phyloP scores from a whole-genome alignment of 1,140 invertebrate genomes.

The Helicoverpa armigera region DNA sequence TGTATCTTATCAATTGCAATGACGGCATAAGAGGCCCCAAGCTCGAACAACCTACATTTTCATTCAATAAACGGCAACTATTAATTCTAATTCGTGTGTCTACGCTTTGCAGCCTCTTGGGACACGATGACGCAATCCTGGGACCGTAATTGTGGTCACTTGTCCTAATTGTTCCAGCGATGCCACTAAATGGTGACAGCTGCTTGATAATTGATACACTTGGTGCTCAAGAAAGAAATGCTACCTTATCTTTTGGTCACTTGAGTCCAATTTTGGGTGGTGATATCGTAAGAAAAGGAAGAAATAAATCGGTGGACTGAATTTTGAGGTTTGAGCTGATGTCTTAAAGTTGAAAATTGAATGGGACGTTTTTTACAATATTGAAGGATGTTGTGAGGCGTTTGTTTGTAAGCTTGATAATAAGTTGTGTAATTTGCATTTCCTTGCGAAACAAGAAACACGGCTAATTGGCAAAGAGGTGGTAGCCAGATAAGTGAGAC shows the following conservation, averaged over 20 bases:
- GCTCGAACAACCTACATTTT: constrained; percentile 62
- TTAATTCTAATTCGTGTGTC: constrained; percentile 72
- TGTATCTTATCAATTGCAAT: constrained; percentile 6
- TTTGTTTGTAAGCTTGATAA: constrained; percentile 51
- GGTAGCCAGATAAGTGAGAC: neutral
- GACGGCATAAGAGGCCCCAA: constrained; percentile 41
- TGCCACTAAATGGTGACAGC: constrained; percentile 60
- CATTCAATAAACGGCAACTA: constrained; percentile 64
- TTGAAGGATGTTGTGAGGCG: constrained; percentile 49
- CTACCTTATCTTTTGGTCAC: constrained; percentile 30
- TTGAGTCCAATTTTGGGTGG: neutral
- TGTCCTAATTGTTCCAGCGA: constrained; percentile 70
- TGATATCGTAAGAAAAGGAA: neutral
- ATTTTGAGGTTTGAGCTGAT: constrained; percentile 8
- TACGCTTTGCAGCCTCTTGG: constrained; percentile 56
- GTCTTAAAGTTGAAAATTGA: constrained; percentile 32
- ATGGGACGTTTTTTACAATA: constrained; percentile 12
- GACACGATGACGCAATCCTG: constrained; percentile 69
- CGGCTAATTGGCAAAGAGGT: neutral
- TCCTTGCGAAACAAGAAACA: constrained; percentile 32
- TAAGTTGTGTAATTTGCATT: constrained; percentile 51
- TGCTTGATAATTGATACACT: constrained; percentile 68
- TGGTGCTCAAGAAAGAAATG: constrained; percentile 54
- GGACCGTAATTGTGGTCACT: constrained; percentile 71
- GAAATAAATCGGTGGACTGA: neutral